Evolutionary conservation across 2,113 vertebrate species (phyloP).

Genomic region (Octodon degus): DNA sequence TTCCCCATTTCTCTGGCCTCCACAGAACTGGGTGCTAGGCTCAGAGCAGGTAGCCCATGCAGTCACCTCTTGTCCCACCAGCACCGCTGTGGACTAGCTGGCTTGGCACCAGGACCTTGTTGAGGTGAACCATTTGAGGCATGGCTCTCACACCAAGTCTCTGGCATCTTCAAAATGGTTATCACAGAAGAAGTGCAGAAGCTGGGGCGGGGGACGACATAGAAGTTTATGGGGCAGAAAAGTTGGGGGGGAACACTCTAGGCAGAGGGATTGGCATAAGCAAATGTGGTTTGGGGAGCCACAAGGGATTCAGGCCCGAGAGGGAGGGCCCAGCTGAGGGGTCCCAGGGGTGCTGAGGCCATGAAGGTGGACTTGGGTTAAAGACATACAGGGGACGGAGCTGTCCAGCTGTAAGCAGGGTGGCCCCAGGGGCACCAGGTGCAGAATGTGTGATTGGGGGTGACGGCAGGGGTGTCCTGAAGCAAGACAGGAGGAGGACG

Average conservation of each 20-base stretch:
- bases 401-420: neutral
- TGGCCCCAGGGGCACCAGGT: neutral
- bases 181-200: neutral
- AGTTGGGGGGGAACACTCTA: neutral
- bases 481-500: neutral
- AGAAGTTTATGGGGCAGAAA: neutral
- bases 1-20: neutral
- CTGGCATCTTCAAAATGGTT: neutral
- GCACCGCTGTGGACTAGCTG: neutral
- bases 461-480: neutral
- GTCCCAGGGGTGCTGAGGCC: rapidly evolving
- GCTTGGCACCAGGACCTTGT: neutral
- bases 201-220: neutral
- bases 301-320: neutral
- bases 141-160: neutral
- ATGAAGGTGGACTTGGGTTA: neutral
- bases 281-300: neutral
- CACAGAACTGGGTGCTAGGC: neutral
- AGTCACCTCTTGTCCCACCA: neutral
- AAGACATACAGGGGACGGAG: neutral
- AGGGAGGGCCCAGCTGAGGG: neutral
- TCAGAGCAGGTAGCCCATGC: neutral
- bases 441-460: neutral
- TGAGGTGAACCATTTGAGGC: neutral
- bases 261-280: neutral